Evolutionary conservation across 2,797 vertebrate genomes (phyloP), one percentile per base, ranked within the genome.

Genomic region (Ara ararauna): DNA sequence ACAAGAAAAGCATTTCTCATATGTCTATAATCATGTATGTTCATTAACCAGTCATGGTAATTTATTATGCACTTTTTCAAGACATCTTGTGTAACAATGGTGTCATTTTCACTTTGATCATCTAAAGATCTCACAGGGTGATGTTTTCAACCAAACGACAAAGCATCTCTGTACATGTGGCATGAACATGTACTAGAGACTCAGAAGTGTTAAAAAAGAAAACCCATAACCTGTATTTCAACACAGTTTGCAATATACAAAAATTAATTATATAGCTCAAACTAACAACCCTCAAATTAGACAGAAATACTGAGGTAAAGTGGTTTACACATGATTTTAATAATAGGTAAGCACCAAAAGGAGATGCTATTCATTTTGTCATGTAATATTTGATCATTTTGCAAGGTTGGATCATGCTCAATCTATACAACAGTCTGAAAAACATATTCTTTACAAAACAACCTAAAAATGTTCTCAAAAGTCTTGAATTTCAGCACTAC

Each of bases 31-130:
- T 94, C 93, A 81, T 94, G 88, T 67, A 96, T 61, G 91, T 94
- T 95, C 83, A 89, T 97, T 95, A 96, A 87, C 94, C 84, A 90
- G 81, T 96, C 86, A 60, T 27, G 22, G 58, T 54, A 89, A 95
- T 95, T 97, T 89, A 93, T 78, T 89, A 84, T 81, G 81, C 58
- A 9, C 68, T 58, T 64, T 95, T 96, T 95, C 90, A 83, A 94
- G 92, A 78, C 94, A 81, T 78, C 78, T 78, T 78, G 51, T 1
- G 11, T 65, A 92, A 91, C 75, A 87, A 61, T 11, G 13, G 68
- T 95, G 95, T 94, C 95, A 87, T 80, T 95, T 93, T 91, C 92
- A 87, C 68, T 97, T 95, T 95, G 96, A 95, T 95, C 93, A 96
- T 67, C 91, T 85, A 75, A 87, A 80, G 78, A 80, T 80, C 86